Evolutionary conservation across 2,797 vertebrate genomes (phyloP).

Genomic region (Hipposideros larvatus): DNA sequence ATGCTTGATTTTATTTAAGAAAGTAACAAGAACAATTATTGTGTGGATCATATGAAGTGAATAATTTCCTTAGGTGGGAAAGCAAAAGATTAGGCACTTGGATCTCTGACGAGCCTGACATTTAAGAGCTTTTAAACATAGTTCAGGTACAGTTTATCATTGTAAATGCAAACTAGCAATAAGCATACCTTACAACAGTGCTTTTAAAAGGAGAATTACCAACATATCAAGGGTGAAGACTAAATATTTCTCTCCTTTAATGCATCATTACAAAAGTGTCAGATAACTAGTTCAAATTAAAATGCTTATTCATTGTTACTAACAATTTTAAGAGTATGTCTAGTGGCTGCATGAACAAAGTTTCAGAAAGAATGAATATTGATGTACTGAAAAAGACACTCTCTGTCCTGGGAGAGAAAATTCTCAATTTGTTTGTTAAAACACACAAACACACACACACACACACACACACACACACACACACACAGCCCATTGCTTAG

Average conservation of each 20-base stretch:
- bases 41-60: neutral
- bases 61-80: conserved; percentile 29
- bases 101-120: neutral
- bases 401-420: neutral
- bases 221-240: neutral
- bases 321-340: conserved; percentile 25
- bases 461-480: no score
- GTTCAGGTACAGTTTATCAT: conserved; percentile 12
- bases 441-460: no score
- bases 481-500: neutral
- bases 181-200: neutral
- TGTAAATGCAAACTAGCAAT: neutral
- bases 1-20: conserved; percentile 41
- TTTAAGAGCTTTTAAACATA: neutral
- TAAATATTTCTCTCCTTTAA: conserved; percentile 48
- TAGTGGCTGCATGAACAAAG: neutral
- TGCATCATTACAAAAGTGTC: neutral
- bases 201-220: conserved; percentile 49
- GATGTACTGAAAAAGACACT: neutral
- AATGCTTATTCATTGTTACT: conserved; percentile 13
- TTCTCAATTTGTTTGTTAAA: neutral
- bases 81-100: neutral
- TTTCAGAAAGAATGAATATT: conserved; percentile 35
- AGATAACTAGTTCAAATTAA: conserved; percentile 54
- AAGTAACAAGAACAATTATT: conserved; percentile 11